Evolutionary conservation across 1,140 invertebrate genomes (phyloP), one percentile per base, ranked within the genome.

Genomic region (Temnothorax nylanderi): DNA sequence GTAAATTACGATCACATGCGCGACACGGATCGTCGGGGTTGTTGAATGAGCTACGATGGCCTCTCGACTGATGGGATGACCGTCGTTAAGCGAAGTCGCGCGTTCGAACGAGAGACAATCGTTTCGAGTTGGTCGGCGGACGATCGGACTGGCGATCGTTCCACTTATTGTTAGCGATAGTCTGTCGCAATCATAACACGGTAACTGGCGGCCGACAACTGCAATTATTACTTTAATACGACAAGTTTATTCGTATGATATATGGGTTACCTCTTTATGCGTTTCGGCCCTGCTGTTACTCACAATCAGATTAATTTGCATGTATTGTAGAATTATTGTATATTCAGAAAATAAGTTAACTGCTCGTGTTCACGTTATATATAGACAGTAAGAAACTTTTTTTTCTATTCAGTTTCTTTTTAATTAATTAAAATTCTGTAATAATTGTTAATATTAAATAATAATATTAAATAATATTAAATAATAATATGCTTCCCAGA

Each of bases 141-240:
- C 21, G 34, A 47, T 44, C 64, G 21, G 11, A 47, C 21, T 32
- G 32, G 16, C n/a, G 34, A 71, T 72, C 41, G 51, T 47, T n/a
- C 54, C 67, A 82, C 26, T 82, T 82, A 74, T 26, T 26, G 26
- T 26, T 1, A 26, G 37, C 37, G 37, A 41, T 6, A 41, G 37
- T 6, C 62, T 32, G 64, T 84, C 62, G 34, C 64, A 32, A 85
- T 47, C 76, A 64, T 77, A 85, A 65, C 34, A 44, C 60, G n/a
- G 26, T 85, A 78, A 85, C 54, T 47, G n/a, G 18, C 37, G 7
- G 56, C 26, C 41, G 64, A 76, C 67, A 86, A 89, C 58, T 72
- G 49, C 34, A 51, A 71, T 90, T 90, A 87, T 84, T 86, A 78
- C 47, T 81, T 82, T 86, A 88, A 88, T 75, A 71, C 58, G n/a